phyloP scores from a whole-genome alignment of 2,797 vertebrate genomes.

The Falco berigora region DNA sequence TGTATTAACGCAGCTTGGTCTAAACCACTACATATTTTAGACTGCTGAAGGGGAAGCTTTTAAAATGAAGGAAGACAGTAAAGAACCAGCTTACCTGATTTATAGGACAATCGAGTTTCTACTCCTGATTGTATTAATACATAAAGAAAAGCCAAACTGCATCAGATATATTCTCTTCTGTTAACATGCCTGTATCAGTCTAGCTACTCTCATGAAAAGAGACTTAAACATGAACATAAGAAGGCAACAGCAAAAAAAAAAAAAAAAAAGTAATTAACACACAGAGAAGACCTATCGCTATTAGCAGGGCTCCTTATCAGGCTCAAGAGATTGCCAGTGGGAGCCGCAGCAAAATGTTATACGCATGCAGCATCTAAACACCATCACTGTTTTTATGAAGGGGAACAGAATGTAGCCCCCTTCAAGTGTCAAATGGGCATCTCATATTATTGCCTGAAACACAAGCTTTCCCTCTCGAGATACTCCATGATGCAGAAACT shows the following conservation, averaged over 20 bases:
- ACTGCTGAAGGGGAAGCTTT: neutral
- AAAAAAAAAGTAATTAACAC: neutral
- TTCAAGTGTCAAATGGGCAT: neutral
- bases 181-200: neutral
- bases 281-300: neutral
- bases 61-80: neutral
- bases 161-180: neutral
- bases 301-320: neutral
- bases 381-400: neutral
- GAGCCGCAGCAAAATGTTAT: neutral
- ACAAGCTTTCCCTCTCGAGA: neutral
- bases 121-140: neutral
- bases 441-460: neutral
- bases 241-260: neutral
- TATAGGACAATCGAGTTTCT: neutral
- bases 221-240: neutral
- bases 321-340: neutral
- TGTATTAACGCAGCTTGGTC: neutral
- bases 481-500: neutral
- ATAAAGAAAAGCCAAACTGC: neutral
- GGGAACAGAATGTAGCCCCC: neutral
- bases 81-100: slow-evolving; percentile 5
- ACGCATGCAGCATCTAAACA: neutral
- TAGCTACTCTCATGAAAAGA: neutral
- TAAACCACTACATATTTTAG: neutral